phyloP scores from a whole-genome alignment of 2,888 invertebrate species.

The Eilema caniola region DNA sequence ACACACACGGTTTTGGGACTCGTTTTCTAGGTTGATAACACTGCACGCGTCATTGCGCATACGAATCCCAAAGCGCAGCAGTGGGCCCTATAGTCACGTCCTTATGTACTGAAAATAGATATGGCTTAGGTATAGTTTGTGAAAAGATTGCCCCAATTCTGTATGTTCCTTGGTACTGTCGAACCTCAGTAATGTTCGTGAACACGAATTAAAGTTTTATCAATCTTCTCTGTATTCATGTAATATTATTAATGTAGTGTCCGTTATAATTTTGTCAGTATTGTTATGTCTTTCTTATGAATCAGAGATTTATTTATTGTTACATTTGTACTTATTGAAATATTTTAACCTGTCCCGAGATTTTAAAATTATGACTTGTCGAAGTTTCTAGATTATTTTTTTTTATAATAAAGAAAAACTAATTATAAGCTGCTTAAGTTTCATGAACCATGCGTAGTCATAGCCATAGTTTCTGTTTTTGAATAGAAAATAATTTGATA shows the following conservation, averaged over 20 bases:
- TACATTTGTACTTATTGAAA: conserved; percentile 43
- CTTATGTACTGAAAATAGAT: background rate
- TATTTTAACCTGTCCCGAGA: conserved; percentile 26
- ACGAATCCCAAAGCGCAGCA: no score
- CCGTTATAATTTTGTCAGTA: conserved; percentile 37
- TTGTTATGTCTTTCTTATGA: conserved; percentile 43
- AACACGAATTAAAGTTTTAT: background rate
- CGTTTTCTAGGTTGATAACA: no score
- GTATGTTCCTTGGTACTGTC: background rate
- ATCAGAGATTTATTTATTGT: conserved; percentile 55
- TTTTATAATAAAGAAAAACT: background rate
- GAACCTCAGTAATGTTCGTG: background rate
- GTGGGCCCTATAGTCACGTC: no score
- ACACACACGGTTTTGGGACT: no score
- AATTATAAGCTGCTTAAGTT: conserved; percentile 8
- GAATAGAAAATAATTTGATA: background rate
- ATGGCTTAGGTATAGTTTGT: background rate
- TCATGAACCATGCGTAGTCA: background rate
- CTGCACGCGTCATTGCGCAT: no score
- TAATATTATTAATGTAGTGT: conserved; percentile 16
- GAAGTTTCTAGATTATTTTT: conserved; percentile 4
- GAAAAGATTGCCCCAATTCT: background rate
- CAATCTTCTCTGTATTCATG: background rate
- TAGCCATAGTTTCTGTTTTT: background rate
- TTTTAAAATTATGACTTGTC: conserved; percentile 21